Conservation (phyloP, 2,888 invertebrate species). For the Synergus itoensis region DNA sequence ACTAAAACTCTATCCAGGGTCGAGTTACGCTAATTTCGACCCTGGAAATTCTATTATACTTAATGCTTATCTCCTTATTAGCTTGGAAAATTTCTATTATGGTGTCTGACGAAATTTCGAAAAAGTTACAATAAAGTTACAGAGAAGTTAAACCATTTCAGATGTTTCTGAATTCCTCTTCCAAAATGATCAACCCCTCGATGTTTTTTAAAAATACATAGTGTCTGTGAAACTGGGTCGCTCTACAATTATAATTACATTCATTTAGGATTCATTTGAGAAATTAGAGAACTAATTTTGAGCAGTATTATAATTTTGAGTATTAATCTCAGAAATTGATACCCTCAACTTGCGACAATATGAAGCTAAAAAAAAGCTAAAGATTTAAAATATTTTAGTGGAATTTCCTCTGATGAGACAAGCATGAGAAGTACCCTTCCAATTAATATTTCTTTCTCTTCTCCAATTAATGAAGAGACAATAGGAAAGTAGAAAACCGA, state of each 20-base stretch:
- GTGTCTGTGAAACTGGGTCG: too few species aligned
- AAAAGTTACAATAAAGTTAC: not conserved
- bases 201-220: too few species aligned
- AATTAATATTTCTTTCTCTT: not conserved
- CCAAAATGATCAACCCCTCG: not conserved
- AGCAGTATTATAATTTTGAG: too few species aligned
- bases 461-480: not conserved
- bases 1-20: slow-evolving; percentile 15
- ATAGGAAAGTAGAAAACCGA: not conserved
- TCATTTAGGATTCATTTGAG: too few species aligned
- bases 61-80: slow-evolving; percentile 5
- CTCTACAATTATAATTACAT: too few species aligned
- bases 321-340: too few species aligned
- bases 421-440: not conserved
- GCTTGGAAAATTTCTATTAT: not conserved
- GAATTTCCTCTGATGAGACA: not conserved
- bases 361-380: too few species aligned
- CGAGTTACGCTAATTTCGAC: slow-evolving; percentile 21
- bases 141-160: not conserved
- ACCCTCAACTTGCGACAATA: too few species aligned
- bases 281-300: too few species aligned
- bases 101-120: not conserved
- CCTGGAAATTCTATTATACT: slow-evolving; percentile 19
- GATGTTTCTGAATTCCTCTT: not conserved
- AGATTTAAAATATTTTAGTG: too few species aligned